These are phyloP conservation scores for Venustaconcha ellipsiformis DNA, from an alignment of 1,140 invertebrate species.

Conservation along the genomic window DNA sequence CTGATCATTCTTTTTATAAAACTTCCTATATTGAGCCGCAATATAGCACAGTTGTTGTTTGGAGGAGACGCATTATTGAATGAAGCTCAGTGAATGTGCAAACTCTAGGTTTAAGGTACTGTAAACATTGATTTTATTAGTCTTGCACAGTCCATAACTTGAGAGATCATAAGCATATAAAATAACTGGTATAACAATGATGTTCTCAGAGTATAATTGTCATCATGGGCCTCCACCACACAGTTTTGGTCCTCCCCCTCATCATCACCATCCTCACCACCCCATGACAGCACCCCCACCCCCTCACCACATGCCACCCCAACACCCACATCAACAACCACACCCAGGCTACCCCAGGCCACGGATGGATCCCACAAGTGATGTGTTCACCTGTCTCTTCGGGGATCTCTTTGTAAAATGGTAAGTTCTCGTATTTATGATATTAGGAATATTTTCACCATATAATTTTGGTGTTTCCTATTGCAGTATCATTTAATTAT, in stretches of 20 bases:
- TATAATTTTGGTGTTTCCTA: no score
- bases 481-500: no score
- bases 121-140: no score
- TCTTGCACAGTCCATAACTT: no score
- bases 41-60: no score
- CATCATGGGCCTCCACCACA: slow-evolving; percentile 35
- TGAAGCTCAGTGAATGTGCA: no score
- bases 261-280: slow-evolving; percentile 30
- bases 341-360: slow-evolving; percentile 35
- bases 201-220: slow-evolving; percentile 53
- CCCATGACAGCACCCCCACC: slow-evolving; percentile 26
- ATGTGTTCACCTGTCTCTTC: slow-evolving; percentile 65
- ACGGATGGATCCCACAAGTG: slow-evolving; percentile 59
- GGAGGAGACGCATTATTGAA: no score
- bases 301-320: slow-evolving; percentile 26
- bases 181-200: slow-evolving; percentile 15
- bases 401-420: slow-evolving; percentile 65
- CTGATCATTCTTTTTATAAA: no score
- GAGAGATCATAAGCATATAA: no score
- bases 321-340: slow-evolving; percentile 4
- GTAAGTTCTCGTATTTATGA: slow-evolving; percentile 33
- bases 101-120: no score
- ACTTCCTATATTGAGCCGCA: no score
- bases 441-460: no score
- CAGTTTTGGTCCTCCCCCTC: slow-evolving; percentile 20